Evolutionary conservation across 2,797 vertebrate genomes (phyloP).

Genomic region (Microctenopoma steveboyesi): DNA sequence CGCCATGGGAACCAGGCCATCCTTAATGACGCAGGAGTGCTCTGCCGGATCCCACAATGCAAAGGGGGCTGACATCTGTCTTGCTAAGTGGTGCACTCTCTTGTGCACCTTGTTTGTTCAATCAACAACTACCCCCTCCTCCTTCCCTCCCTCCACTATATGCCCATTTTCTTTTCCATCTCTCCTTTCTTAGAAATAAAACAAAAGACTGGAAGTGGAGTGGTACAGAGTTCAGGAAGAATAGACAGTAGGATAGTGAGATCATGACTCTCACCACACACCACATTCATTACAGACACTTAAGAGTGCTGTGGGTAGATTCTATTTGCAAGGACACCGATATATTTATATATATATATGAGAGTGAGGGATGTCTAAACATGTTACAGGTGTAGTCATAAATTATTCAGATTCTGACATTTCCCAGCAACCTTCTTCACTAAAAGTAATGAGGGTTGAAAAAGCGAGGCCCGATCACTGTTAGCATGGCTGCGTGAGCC

Average conservation of each 20-base stretch:
- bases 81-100: conserved; percentile 82
- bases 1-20: conserved; percentile 84
- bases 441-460: not conserved
- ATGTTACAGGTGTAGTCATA: conserved; percentile 10
- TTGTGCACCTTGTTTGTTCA: conserved; percentile 82
- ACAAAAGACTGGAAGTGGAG: conserved; percentile 48
- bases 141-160: conserved; percentile 15
- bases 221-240: conserved; percentile 34
- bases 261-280: conserved; percentile 35
- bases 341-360: not conserved
- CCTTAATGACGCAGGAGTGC: conserved; percentile 82
- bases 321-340: not conserved
- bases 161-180: conserved; percentile 37
- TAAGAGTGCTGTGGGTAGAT: not conserved
- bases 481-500: not conserved
- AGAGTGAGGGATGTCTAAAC: conserved; percentile 18
- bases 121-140: conserved; percentile 66
- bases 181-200: conserved; percentile 4
- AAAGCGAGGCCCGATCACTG: conserved; percentile 9
- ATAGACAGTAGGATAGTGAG: conserved; percentile 43
- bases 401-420: conserved; percentile 14
- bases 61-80: conserved; percentile 83
- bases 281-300: conserved; percentile 8
- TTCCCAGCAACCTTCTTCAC: conserved; percentile 22
- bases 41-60: conserved; percentile 77